Percentiles rank a stretch among this genome's conserved stretches.
These are phyloP conservation scores for Astyanax mexicanus DNA, from an alignment of 2,797 vertebrate genomes.

Conservation along the genomic window DNA sequence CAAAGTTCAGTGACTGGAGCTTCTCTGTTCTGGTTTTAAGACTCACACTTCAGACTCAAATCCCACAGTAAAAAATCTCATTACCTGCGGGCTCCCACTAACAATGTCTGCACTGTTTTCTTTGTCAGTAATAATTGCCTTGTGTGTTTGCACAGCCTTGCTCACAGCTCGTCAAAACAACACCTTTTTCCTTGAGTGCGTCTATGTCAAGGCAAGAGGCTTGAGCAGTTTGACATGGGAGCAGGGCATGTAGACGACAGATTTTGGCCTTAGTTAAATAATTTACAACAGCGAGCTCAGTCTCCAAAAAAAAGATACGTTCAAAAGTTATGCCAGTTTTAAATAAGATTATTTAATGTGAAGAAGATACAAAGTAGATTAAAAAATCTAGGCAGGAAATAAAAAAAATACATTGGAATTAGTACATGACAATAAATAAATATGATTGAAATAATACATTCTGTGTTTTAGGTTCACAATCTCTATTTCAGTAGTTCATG, in stretches of 20 bases:
- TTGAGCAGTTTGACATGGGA: slow-evolving; percentile 10
- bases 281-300: slow-evolving; percentile 2
- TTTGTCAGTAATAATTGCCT: slow-evolving; percentile 20
- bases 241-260: neutral
- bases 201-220: slow-evolving; percentile 12
- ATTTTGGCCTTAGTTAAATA: neutral
- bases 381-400: neutral
- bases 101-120: neutral
- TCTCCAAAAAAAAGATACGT: neutral
- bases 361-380: neutral
- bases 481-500: too few species aligned
- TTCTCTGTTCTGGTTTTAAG: slow-evolving; percentile 21
- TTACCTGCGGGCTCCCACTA: neutral
- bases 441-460: too few species aligned
- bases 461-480: too few species aligned
- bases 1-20: neutral
- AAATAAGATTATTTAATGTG: neutral
- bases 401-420: too few species aligned
- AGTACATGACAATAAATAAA: too few species aligned
- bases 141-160: neutral
- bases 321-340: neutral
- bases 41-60: neutral
- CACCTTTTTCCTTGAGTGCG: slow-evolving; percentile 6
- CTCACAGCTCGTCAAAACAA: slow-evolving; percentile 34
- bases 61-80: neutral